These are phyloP conservation scores for Myotis findleyi DNA, from an alignment of 2,797 vertebrate genomes.

Conservation along the genomic window DNA sequence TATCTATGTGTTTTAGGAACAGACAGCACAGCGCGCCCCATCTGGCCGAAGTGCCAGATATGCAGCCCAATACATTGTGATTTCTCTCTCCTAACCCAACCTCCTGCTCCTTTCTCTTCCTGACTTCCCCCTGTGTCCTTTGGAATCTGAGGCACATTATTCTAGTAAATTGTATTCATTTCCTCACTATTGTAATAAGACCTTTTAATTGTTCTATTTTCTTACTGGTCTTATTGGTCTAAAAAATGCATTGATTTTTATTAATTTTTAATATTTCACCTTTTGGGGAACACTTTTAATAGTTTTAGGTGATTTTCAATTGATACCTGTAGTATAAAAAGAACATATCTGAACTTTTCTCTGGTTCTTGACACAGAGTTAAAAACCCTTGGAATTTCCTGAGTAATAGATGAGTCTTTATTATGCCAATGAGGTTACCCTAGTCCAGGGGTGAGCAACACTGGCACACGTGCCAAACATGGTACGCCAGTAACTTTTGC, in stretches of 20 bases:
- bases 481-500: too few species aligned
- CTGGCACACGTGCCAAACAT: too few species aligned
- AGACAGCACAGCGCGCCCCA: too few species aligned
- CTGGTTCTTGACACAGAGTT: neutral
- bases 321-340: neutral
- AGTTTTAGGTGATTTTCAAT: conserved; percentile 31
- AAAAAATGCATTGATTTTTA: neutral
- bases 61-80: too few species aligned
- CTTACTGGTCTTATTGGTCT: neutral
- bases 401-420: neutral
- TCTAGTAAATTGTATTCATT: neutral
- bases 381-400: conserved; percentile 25
- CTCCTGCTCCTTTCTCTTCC: neutral
- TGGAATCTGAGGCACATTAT: neutral
- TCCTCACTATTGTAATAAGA: conserved; percentile 35
- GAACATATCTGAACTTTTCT: neutral
- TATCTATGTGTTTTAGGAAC: too few species aligned
- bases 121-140: neutral
- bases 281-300: neutral
- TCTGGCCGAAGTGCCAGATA: too few species aligned
- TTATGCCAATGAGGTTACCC: neutral
- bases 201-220: neutral
- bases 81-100: neutral
- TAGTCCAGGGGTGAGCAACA: too few species aligned
- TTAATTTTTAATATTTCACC: neutral